Evolutionary conservation across 1,140 invertebrate species (phyloP).

Genomic region (Papilio aristodemus): DNA sequence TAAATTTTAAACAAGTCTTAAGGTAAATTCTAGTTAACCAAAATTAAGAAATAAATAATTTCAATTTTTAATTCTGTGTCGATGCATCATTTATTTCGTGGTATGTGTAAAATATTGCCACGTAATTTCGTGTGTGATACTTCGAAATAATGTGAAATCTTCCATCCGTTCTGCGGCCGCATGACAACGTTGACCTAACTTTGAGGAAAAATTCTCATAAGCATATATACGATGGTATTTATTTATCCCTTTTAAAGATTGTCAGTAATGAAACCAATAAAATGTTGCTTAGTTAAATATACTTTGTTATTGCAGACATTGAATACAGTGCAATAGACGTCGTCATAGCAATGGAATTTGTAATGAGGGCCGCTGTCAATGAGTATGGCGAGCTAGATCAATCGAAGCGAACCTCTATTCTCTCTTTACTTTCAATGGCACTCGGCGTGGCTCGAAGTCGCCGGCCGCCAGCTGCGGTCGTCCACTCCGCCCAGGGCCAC

Average conservation of each 20-base stretch:
- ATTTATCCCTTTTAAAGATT: not conserved
- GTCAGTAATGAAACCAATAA: not conserved
- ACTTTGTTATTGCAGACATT: constrained; percentile 47
- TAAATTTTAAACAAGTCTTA: too few species aligned
- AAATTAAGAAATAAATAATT: constrained; percentile 6
- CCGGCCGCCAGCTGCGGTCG: constrained; percentile 47
- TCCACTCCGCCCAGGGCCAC: constrained; percentile 58
- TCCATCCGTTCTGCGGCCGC: not conserved
- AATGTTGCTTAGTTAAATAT: constrained; percentile 41
- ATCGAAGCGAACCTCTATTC: constrained; percentile 48
- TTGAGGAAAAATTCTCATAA: not conserved
- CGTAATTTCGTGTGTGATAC: constrained; percentile 14
- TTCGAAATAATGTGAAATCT: constrained; percentile 9
- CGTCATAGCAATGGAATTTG: constrained; percentile 49
- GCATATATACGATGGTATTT: not conserved
- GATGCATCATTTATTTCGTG: not conserved
- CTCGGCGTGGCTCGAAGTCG: constrained; percentile 39
- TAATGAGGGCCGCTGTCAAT: constrained; percentile 64
- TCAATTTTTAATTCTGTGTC: not conserved
- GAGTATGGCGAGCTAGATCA: constrained; percentile 49
- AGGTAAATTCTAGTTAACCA: not conserved
- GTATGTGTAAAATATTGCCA: not conserved
- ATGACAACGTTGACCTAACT: constrained; percentile 13
- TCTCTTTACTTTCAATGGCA: constrained; percentile 58
- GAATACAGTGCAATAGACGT: constrained; percentile 43